Percentiles rank a stretch among this genome's conserved stretches.
These are phyloP conservation scores for Noctua janthina DNA, from an alignment of 2,888 invertebrate species.

Conservation along the genomic window DNA sequence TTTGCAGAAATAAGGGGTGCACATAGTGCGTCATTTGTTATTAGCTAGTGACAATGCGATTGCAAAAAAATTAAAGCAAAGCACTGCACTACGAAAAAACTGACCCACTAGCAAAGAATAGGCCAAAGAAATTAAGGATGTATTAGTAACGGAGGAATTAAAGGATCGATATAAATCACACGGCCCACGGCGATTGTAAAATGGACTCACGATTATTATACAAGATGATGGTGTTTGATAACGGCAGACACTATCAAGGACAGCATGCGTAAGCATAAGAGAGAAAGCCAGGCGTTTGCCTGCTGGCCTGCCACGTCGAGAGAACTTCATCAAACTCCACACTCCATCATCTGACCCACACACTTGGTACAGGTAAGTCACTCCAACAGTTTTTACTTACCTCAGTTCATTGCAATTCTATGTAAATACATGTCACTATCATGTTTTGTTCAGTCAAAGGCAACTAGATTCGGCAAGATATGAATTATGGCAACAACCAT, in stretches of 20 bases:
- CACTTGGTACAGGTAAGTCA: slow-evolving; percentile 77
- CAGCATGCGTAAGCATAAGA: slow-evolving; percentile 90
- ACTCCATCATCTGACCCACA: slow-evolving; percentile 84
- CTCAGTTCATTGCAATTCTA: slow-evolving; percentile 41
- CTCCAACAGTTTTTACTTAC: background rate
- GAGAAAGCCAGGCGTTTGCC: slow-evolving; percentile 87
- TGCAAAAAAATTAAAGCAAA: slow-evolving; percentile 84
- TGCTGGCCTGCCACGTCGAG: slow-evolving; percentile 85
- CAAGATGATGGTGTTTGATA: slow-evolving; percentile 85
- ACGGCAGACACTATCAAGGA: slow-evolving; percentile 83
- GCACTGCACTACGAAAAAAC: slow-evolving; percentile 78
- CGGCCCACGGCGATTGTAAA: slow-evolving; percentile 89
- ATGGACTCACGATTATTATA: slow-evolving; percentile 88
- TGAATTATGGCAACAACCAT: slow-evolving; percentile 14
- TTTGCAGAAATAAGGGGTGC: slow-evolving; percentile 89
- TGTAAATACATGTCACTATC: slow-evolving; percentile 56
- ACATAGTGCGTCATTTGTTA: slow-evolving; percentile 87
- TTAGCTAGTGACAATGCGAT: slow-evolving; percentile 88
- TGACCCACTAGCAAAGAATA: slow-evolving; percentile 86
- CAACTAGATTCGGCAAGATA: slow-evolving; percentile 25
- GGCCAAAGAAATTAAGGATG: slow-evolving; percentile 89
- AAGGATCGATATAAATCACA: slow-evolving; percentile 88
- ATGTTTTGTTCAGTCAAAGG: slow-evolving; percentile 41
- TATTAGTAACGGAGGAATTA: slow-evolving; percentile 84
- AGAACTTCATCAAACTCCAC: slow-evolving; percentile 81